Base-by-base conservation (phyloP, 37 sponge, comb jelly and placozoan genomes). In the Chondrosia reniformis region DNA sequence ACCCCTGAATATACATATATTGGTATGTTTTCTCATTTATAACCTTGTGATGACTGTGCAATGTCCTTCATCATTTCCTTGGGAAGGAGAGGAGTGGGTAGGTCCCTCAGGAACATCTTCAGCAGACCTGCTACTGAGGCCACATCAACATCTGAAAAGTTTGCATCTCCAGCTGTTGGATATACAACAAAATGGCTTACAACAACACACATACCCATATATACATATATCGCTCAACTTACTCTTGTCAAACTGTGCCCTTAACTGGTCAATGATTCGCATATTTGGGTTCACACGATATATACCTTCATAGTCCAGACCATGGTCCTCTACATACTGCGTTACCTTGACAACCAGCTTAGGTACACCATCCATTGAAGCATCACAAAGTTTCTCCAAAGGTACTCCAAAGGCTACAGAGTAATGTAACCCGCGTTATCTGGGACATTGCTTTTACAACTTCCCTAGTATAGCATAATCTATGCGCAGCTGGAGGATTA, bases 281-380 rank as follows among this genome's bases (percentile, higher is more conserved):
- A 74, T 66, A 59, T 89, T 94, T 10, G 90, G 90, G 75, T 87
- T 94, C 66, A 89, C 54, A 5, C 94, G 63, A 66, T 89, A 94
- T 22, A 94, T 36, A 15, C 94, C 94, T 62, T 89, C 88, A 46
- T 84, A 61, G 22, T 77, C 72, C 42, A 94, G 76, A 69, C 72
- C 39, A 37, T 39, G n/a, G 43, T 69, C 72, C 43, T 69, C 72
- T 12, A 69, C 72, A 69, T 43, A 69, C 43, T 69, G 72, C 43
- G 72, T 69, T 25, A 69, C 72, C 72, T 69, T 69, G 72, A 37
- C 72, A 69, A 69, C 72, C 72, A 69, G 6, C 24, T 69, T 69
- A n/a, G 72, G 72, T 36, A 69, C 10, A 6, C 72, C 43, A 40
- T 8, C 42, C 7, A 44, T 41, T 34, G 72, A 69, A 1, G 38